A percentile compares a stretch with the other conserved stretches of the same genome.
Evolutionary conservation across 2,888 invertebrate species (phyloP).

Genomic region (Notodonta dromedarius): DNA sequence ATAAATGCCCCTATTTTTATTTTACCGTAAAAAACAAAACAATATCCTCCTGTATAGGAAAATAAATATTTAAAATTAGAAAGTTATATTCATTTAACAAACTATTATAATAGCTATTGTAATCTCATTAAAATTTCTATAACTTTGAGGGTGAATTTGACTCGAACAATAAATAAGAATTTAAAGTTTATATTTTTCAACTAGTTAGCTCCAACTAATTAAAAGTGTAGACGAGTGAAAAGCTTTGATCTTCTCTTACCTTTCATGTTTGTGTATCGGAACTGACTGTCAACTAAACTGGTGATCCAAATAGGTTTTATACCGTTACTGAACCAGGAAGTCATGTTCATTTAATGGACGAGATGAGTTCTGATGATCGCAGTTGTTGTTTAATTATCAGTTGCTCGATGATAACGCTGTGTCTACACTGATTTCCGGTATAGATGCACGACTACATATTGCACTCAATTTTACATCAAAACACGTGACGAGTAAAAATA

Average conservation of each 20-base stretch:
- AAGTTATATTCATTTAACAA: no score
- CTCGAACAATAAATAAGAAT: conserved; percentile 1
- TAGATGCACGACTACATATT: conserved; percentile 3
- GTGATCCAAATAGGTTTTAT: conserved; percentile 27
- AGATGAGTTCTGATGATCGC: conserved; percentile 33
- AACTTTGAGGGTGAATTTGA: no score
- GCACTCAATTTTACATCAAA: conserved; percentile 2
- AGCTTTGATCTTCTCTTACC: conserved; percentile 18
- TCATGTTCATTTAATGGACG: conserved; percentile 34
- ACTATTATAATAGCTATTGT: no score
- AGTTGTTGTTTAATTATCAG: conserved; percentile 23
- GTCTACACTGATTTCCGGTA: conserved; percentile 7
- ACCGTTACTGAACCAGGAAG: conserved; percentile 32
- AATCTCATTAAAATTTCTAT: no score
- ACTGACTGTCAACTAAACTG: conserved; percentile 17
- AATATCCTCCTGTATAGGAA: no score
- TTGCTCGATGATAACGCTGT: conserved; percentile 23
- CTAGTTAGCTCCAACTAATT: no score
- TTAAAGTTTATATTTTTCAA: no score
- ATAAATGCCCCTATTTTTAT: conserved; percentile 1
- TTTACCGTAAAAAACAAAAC: neutral
- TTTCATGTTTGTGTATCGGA: conserved; percentile 36
- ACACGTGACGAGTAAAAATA: neutral
- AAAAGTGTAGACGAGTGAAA: no score
- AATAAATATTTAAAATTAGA: no score